Conservation (phyloP, 2,797 vertebrate species). For the Pitangus sulphuratus region DNA sequence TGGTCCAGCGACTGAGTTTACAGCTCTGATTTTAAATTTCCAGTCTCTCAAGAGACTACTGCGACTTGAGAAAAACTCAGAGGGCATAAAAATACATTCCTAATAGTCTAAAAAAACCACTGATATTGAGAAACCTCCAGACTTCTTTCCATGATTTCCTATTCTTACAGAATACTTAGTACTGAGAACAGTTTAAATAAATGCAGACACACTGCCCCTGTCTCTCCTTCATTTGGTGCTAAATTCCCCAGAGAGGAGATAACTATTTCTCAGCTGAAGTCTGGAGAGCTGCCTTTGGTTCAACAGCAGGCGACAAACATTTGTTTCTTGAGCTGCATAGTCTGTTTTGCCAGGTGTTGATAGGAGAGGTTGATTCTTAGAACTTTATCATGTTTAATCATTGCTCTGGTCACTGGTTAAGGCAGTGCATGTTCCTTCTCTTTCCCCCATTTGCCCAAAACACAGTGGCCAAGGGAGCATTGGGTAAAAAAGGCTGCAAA, state of each 20-base stretch:
- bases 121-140: background rate
- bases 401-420: background rate
- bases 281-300: background rate
- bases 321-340: background rate
- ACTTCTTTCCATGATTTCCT: background rate
- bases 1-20: slow-evolving; percentile 15
- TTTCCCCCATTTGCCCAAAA: background rate
- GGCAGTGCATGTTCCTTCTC: background rate
- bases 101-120: background rate
- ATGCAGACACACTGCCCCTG: background rate
- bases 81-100: background rate
- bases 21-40: slow-evolving; percentile 15
- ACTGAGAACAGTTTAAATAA: background rate
- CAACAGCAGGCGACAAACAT: background rate
- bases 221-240: background rate
- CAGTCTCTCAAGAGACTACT: background rate
- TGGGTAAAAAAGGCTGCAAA: background rate
- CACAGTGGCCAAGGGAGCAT: background rate
- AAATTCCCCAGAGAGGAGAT: background rate
- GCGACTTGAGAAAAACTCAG: background rate
- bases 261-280: background rate
- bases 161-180: background rate
- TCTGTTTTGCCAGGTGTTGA: background rate
- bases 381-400: background rate
- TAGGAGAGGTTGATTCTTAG: slow-evolving; percentile 1